Conservation (phyloP, 2,797 vertebrate species). For the Centropyge bicolor region DNA sequence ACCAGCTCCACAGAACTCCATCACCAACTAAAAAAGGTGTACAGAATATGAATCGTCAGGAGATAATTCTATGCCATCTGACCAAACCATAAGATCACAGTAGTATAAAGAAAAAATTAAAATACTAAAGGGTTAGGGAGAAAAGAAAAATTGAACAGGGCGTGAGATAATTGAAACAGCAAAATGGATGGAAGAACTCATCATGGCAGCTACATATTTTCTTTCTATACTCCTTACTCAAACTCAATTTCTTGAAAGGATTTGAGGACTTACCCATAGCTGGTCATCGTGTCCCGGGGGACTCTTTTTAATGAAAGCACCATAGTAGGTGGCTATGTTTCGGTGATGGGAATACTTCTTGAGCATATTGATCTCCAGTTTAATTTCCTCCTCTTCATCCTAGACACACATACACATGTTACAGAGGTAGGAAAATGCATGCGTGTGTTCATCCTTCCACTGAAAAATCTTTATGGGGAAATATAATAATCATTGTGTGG, state of each 20-base stretch:
- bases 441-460: not conserved
- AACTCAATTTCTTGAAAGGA: slow-evolving; percentile 23
- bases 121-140: not conserved
- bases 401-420: slow-evolving; percentile 42
- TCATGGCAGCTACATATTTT: not conserved
- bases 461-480: not conserved
- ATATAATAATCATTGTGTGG: slow-evolving; percentile 2
- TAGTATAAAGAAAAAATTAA: not conserved
- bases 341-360: slow-evolving; percentile 94
- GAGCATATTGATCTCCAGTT: slow-evolving; percentile 95
- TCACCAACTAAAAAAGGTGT: slow-evolving; percentile 85
- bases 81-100: not conserved
- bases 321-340: slow-evolving; percentile 94
- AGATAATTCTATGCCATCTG: not conserved
- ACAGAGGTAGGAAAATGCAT: slow-evolving; percentile 4
- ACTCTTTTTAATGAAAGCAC: slow-evolving; percentile 93
- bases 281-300: slow-evolving; percentile 93
- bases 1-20: slow-evolving; percentile 95
- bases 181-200: not conserved
- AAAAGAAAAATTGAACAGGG: not conserved
- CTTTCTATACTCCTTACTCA: not conserved
- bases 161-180: not conserved
- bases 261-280: slow-evolving; percentile 88
- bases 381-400: slow-evolving; percentile 95
- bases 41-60: not conserved